Conservation (phyloP, 2,888 invertebrate genomes). For the Tholera decimalis region DNA sequence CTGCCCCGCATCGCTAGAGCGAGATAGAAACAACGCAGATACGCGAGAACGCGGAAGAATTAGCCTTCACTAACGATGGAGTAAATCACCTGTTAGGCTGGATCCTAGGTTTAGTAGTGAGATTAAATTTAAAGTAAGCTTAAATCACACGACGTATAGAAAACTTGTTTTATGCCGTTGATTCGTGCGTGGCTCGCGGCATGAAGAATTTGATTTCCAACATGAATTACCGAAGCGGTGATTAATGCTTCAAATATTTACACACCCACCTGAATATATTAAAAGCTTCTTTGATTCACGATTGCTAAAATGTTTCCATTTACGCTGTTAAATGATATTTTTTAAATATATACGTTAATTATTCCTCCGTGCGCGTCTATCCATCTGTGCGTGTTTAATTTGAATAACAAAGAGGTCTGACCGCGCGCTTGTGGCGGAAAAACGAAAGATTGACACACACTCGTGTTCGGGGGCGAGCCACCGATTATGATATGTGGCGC, state of each 20-base stretch:
- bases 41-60: constrained; percentile 89
- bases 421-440: constrained; percentile 78
- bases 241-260: constrained; percentile 47
- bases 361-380: constrained; percentile 75
- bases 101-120: constrained; percentile 75
- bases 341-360: constrained; percentile 83
- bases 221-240: constrained; percentile 34
- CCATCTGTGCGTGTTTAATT: constrained; percentile 83
- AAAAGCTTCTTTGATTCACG: constrained; percentile 13
- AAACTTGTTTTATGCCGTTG: constrained; percentile 63
- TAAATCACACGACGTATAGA: constrained; percentile 76
- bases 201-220: constrained; percentile 42
- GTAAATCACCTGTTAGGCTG: constrained; percentile 86
- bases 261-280: constrained; percentile 24
- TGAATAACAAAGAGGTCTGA: constrained; percentile 86
- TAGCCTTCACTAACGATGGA: constrained; percentile 85
- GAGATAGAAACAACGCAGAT: constrained; percentile 79
- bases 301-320: constrained; percentile 52
- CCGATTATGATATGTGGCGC: constrained; percentile 65
- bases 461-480: constrained; percentile 64
- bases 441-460: constrained; percentile 83
- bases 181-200: constrained; percentile 33
- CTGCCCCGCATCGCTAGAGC: constrained; percentile 75
- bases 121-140: constrained; percentile 82
- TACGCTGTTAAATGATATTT: constrained; percentile 48